Percentiles rank a stretch among this genome's conserved stretches.
Conservation (phyloP, 2,113 vertebrate species). For the Gymnogyps californianus region DNA sequence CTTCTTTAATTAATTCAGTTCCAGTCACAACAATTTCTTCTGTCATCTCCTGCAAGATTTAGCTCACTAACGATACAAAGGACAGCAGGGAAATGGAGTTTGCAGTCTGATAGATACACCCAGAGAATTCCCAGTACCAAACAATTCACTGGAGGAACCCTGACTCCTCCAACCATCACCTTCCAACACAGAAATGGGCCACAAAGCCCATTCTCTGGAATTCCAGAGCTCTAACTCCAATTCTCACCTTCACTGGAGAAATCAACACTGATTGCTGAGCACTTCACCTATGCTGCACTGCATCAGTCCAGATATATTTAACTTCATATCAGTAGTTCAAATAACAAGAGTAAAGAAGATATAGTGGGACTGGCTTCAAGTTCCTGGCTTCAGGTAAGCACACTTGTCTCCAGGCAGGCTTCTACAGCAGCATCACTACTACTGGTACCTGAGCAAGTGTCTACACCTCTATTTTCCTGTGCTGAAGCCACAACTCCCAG, state of each 20-base stretch:
- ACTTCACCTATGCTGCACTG: background rate
- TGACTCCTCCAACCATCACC: background rate
- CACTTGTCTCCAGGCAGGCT: background rate
- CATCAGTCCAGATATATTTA: background rate
- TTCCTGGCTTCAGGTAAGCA: background rate
- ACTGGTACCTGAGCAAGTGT: accelerated
- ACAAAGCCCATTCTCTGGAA: background rate
- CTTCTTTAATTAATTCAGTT: background rate
- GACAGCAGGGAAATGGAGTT: background rate
- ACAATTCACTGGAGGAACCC: background rate
- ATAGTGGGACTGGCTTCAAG: background rate
- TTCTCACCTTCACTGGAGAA: background rate
- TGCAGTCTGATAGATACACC: background rate
- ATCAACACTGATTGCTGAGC: background rate
- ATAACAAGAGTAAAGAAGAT: background rate
- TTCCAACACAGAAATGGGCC: background rate
- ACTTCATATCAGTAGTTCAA: background rate
- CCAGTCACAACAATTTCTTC: background rate
- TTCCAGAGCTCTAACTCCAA: background rate
- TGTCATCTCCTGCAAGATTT: background rate
- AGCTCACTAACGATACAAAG: background rate
- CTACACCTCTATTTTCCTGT: background rate
- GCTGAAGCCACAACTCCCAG: background rate
- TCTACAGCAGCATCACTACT: background rate
- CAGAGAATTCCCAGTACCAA: background rate